Conservation (phyloP, 2,113 vertebrate species). For the Cichladusa arquata region DNA sequence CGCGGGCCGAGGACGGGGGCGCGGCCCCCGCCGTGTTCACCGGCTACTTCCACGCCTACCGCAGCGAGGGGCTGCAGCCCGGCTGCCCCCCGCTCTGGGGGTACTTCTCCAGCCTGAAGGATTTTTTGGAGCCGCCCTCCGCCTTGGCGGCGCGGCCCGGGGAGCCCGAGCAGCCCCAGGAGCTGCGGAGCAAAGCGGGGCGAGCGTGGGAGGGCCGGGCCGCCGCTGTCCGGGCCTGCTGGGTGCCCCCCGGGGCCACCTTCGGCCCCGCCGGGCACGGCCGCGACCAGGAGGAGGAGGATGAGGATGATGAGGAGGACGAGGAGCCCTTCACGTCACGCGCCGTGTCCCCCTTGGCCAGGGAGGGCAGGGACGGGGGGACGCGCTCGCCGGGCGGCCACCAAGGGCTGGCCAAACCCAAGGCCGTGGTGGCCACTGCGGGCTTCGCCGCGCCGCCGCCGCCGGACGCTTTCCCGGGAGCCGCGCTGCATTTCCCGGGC, state of each 20-base stretch:
- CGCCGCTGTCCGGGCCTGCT: constrained; percentile 11
- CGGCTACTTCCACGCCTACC: no score
- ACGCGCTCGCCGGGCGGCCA: background rate
- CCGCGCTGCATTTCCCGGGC: constrained; percentile 50
- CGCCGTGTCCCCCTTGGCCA: constrained; percentile 22
- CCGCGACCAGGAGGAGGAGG: background rate
- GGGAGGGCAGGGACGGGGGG: background rate
- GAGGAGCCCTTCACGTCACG: background rate
- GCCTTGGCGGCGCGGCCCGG: no score
- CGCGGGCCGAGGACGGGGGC: no score
- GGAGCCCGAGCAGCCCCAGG: no score
- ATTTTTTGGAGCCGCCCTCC: no score
- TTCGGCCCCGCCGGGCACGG: no score
- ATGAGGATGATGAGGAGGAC: background rate
- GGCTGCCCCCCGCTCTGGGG: no score
- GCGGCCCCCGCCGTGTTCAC: no score
- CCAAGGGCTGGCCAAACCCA: background rate
- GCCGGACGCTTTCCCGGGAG: constrained; percentile 43
- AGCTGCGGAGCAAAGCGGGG: no score
- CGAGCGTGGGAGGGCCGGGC: no score
- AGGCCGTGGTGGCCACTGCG: background rate
- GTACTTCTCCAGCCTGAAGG: no score
- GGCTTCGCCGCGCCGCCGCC: background rate
- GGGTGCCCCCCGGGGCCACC: constrained; percentile 49
- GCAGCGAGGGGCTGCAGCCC: no score